Percentiles rank a stretch among this genome's conserved stretches.
These are phyloP conservation scores for Danaus plexippus DNA, from an alignment of 1,140 invertebrate species.

Conservation along the genomic window DNA sequence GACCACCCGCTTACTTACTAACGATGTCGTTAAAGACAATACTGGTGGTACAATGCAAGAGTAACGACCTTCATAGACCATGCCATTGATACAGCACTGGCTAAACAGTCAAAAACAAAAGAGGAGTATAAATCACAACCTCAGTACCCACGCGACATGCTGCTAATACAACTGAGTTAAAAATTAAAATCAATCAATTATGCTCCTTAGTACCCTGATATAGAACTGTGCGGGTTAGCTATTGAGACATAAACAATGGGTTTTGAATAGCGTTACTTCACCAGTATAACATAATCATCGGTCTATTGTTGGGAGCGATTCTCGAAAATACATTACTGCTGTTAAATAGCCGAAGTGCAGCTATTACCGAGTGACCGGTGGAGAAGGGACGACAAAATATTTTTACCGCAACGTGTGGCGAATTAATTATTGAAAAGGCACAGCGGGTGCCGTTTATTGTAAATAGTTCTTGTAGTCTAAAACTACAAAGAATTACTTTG, in stretches of 20 bases:
- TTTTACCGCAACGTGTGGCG: conserved; percentile 54
- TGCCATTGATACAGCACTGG: conserved; percentile 57
- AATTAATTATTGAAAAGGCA: conserved; percentile 45
- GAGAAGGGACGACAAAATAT: conserved; percentile 53
- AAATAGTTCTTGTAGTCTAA: conserved; percentile 27
- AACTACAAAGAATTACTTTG: conserved; percentile 21
- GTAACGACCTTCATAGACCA: conserved; percentile 60
- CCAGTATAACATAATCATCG: conserved; percentile 63
- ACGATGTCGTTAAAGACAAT: conserved; percentile 66
- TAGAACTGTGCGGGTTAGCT: conserved; percentile 20
- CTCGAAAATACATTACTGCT: conserved; percentile 51
- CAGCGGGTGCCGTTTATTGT: conserved; percentile 28
- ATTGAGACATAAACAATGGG: conserved; percentile 56
- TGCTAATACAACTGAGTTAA: conserved; percentile 34
- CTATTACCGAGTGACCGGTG: conserved; percentile 30
- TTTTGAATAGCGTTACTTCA: conserved; percentile 57
- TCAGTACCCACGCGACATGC: conserved; percentile 41
- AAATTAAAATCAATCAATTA: conserved; percentile 20
- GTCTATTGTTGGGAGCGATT: conserved; percentile 48
- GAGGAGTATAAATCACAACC: conserved; percentile 63
- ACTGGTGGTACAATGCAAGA: conserved; percentile 61
- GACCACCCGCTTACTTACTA: conserved; percentile 67
- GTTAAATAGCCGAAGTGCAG: conserved; percentile 38
- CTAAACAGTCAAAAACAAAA: conserved; percentile 68
- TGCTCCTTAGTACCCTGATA: conserved; percentile 9